Percentiles rank a stretch among this genome's conserved stretches.
phyloP scores from a whole-genome alignment of 2,888 invertebrate genomes.

The Dolichomitus sp. region DNA sequence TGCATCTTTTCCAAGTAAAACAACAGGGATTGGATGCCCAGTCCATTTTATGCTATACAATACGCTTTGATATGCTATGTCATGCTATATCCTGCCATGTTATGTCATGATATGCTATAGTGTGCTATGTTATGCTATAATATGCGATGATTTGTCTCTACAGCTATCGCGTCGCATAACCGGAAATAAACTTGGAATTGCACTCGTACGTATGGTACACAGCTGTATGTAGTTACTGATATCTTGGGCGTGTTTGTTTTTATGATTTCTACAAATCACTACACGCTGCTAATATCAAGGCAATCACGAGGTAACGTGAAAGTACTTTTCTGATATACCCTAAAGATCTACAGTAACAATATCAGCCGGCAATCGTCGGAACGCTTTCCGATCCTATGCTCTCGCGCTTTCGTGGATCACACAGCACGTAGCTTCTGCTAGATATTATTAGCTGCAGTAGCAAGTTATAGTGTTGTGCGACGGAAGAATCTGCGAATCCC shows the following conservation, averaged over 20 bases:
- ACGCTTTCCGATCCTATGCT: not conserved
- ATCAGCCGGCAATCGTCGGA: slow-evolving; percentile 19
- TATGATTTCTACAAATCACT: not conserved
- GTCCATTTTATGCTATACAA: too few relatives aligned
- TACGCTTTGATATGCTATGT: too few relatives aligned
- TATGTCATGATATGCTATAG: not conserved
- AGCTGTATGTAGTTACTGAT: not conserved
- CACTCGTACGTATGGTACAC: not conserved
- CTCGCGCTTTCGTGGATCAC: slow-evolving; percentile 4
- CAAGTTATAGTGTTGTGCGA: slow-evolving; percentile 30
- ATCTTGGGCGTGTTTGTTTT: not conserved
- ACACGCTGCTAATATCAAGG: not conserved
- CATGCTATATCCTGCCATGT: too few relatives aligned
- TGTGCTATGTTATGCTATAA: too few relatives aligned
- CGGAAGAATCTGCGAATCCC: slow-evolving; percentile 43
- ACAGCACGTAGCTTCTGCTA: slow-evolving; percentile 19
- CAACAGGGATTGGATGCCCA: too few relatives aligned
- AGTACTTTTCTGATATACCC: not conserved
- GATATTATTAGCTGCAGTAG: slow-evolving; percentile 23
- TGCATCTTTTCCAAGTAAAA: too few relatives aligned
- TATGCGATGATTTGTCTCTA: not conserved
- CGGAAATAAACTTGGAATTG: not conserved
- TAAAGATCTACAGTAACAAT: not conserved
- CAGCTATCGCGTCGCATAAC: not conserved
- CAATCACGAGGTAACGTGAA: not conserved